These are phyloP conservation scores for Sebastes cheni DNA, from an alignment of 2,797 vertebrate genomes.

Conservation along the genomic window DNA sequence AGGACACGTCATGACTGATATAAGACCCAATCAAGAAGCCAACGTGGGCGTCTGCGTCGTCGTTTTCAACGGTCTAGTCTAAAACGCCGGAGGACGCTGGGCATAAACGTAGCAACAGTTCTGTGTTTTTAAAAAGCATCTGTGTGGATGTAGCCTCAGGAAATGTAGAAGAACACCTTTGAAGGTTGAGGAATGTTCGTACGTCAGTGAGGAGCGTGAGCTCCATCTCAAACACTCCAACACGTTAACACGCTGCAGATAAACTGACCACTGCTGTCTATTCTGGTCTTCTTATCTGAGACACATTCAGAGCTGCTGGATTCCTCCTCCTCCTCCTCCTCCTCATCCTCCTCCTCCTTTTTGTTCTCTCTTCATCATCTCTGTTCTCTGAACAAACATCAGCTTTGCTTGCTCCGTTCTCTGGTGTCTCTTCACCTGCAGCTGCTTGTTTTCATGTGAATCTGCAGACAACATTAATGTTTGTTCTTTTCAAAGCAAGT, in stretches of 20 bases:
- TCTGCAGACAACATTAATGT: neutral
- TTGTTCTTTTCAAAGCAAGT: neutral
- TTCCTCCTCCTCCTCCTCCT: neutral
- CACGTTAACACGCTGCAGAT: slow-evolving; percentile 23
- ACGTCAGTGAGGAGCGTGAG: neutral
- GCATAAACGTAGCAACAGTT: too few relatives aligned
- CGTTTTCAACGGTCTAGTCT: too few relatives aligned
- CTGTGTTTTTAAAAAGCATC: too few relatives aligned
- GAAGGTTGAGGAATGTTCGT: too few relatives aligned
- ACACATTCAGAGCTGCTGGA: neutral
- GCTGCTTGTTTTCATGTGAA: neutral
- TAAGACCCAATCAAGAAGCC: too few relatives aligned
- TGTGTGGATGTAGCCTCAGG: too few relatives aligned
- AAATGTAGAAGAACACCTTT: neutral
- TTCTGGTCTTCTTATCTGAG: slow-evolving; percentile 65
- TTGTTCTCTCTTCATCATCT: too few relatives aligned
- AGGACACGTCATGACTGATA: too few relatives aligned
- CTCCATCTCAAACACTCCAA: neutral
- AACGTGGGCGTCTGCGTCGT: too few relatives aligned
- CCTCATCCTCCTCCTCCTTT: too few relatives aligned
- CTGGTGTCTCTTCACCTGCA: neutral
- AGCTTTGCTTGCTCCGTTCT: neutral
- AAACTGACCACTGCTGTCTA: slow-evolving; percentile 31
- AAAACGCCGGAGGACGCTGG: too few relatives aligned
- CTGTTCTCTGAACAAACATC: too few relatives aligned